These are phyloP conservation scores for Isichthys henryi DNA, from an alignment of 2,113 vertebrate species.

Conservation along the genomic window DNA sequence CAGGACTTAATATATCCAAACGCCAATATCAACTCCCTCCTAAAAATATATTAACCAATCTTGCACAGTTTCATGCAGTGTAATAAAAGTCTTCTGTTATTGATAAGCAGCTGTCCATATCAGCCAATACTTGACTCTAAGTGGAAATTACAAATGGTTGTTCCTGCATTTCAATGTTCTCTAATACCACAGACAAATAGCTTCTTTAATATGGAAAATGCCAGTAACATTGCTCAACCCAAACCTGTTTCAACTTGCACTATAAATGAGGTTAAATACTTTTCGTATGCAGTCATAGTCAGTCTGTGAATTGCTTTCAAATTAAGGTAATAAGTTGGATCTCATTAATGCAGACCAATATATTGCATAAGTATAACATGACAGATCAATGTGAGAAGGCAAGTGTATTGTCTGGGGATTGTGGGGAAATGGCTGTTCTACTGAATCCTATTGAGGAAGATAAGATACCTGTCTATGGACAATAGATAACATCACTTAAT, in stretches of 20 bases:
- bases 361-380: background rate
- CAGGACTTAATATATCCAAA: constrained; percentile 63
- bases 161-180: constrained; percentile 21
- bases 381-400: background rate
- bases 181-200: constrained; percentile 16
- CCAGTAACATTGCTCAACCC: constrained; percentile 22
- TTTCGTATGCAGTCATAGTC: background rate
- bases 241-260: background rate
- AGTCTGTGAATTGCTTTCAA: constrained; percentile 13
- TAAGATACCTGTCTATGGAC: background rate
- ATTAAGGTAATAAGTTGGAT: constrained; percentile 16
- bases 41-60: constrained; percentile 57
- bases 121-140: constrained; percentile 11
- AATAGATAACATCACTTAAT: background rate
- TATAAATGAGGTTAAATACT: background rate
- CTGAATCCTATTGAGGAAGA: background rate
- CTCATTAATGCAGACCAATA: background rate
- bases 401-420: background rate
- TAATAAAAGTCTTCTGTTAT: constrained; percentile 49
- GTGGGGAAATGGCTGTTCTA: background rate
- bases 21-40: constrained; percentile 49
- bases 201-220: constrained; percentile 23
- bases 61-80: constrained; percentile 53
- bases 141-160: constrained; percentile 22
- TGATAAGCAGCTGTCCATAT: constrained; percentile 30